Evolutionary conservation across 1,140 invertebrate genomes (phyloP), one percentile per base, ranked within the genome.

Genomic region (Zaprionus taronus): DNA sequence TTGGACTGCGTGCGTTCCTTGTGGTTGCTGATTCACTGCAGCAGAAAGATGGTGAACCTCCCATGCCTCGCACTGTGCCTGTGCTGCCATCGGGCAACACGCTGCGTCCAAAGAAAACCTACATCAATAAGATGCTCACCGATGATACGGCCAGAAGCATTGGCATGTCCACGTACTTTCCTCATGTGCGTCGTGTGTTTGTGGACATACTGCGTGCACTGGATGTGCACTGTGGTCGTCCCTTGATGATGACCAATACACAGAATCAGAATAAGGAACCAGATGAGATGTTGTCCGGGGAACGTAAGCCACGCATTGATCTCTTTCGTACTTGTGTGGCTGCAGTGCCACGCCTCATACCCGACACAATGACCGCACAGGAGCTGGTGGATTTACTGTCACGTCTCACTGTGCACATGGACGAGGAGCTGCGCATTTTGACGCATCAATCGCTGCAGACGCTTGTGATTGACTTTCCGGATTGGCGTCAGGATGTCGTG

Each of bases 21-120:
- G 99, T 99, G 1, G 99, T 99, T 11, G 98, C 99, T 15, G 99
- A 99, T 93, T 99, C 98, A 91, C 93, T 99, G 20, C 99, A 99
- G 92, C 99, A 99, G 93, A 99, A 99, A 92, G 99, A 99, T 93
- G 98, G 96, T 0, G 98, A 99, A 92, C 99, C 98, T 9, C 98
- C 98, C 0, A 99, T 99, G 98, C 98, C 98, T 0, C 95, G 98
- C 77, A 98, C 98, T 0, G 97, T 98, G 58, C 98, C 97, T 0
- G 97, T 98, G 2, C 93, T 99, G 44, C 98, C 98, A 0, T 99
- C 98, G 1, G 98, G 91, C 1, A 98, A 98, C 93, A 99, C 99
- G 0, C 94, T 99, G 58, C 93, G 98, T 34, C 97, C 99, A 0
- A 99, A 99, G 92, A 99, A 99, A 92, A 99, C 98, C 2, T 99